Evolutionary conservation across 2,888 invertebrate species (phyloP), one percentile per base, ranked within the genome.

Genomic region (Hirtodrosophila cameraria): DNA sequence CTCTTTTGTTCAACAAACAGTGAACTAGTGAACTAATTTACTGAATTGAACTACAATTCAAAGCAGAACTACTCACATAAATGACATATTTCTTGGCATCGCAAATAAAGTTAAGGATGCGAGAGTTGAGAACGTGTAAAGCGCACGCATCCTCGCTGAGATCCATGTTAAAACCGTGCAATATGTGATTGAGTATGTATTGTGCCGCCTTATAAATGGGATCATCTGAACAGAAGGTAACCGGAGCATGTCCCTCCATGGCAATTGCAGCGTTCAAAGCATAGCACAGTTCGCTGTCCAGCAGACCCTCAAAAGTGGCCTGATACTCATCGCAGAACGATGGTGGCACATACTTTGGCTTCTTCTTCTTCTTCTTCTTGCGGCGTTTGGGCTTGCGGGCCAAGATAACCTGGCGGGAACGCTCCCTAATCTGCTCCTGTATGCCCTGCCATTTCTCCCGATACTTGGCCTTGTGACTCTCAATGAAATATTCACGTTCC

Each of bases 181-280:
- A 46, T 39, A 90, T 88, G n/a, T 86, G 72, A 33, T 87, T 79
- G 11, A 88, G 64, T 15, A 91, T 91, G 20, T 86, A 90, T 25
- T 88, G 86, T 0, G 90, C 91, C 2, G 89, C 87, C 63, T 89
- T 89, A 39, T 87, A 90, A 28, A 90, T 89, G 15, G 86, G 87
- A 66, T 89, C 87, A 9, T 83, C 78, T 2, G 65, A 45, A 1
- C 76, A 67, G 57, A 87, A 85, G 1, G 87, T 78, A 1, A 84
- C 33, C 1, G 66, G 52, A 0, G 60, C 12, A 16, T 83, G 57
- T 0, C 77, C 75, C 28, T 87, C 77, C 58, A 90, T 23, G 11
- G 84, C 83, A 5, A 90, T 71, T 6, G 85, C 88, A 0, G 89
- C 83, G 39, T 88, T 80, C 3, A 90, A 45, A 0, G 90, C 90